These are phyloP conservation scores for Miniopterus natalensis DNA, from an alignment of 2,113 vertebrate genomes.

Conservation along the genomic window DNA sequence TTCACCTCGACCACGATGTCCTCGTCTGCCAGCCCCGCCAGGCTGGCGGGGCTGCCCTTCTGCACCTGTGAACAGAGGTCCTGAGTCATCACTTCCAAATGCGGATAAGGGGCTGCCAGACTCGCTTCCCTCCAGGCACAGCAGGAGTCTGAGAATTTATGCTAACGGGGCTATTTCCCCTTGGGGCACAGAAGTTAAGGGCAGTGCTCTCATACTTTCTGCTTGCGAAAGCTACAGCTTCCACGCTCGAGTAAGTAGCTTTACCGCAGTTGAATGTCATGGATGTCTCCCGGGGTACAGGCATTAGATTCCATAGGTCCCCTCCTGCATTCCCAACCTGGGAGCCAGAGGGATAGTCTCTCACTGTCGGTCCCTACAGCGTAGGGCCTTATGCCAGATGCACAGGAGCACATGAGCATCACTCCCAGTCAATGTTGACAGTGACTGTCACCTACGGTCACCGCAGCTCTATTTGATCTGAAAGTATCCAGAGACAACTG, in stretches of 20 bases:
- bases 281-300: neutral
- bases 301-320: neutral
- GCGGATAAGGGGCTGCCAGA: fast-evolving
- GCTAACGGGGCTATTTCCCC: neutral
- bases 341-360: neutral
- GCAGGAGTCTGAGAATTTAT: neutral
- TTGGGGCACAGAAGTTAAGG: neutral
- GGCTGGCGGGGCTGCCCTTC: slow-evolving; percentile 89
- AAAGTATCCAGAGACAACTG: neutral
- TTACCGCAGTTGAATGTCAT: neutral
- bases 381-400: neutral
- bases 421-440: neutral
- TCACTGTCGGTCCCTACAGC: neutral
- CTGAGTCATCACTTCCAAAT: neutral
- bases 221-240: neutral
- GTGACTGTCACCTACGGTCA: neutral
- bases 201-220: neutral
- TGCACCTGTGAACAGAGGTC: slow-evolving; percentile 89
- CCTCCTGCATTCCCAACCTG: neutral
- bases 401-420: neutral
- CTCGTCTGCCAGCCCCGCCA: slow-evolving; percentile 91
- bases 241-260: neutral
- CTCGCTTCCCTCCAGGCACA: neutral
- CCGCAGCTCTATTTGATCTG: neutral
- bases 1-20: slow-evolving; percentile 95